phyloP scores from a whole-genome alignment of 2,113 vertebrate genomes.

The Notarius quadriscutis region DNA sequence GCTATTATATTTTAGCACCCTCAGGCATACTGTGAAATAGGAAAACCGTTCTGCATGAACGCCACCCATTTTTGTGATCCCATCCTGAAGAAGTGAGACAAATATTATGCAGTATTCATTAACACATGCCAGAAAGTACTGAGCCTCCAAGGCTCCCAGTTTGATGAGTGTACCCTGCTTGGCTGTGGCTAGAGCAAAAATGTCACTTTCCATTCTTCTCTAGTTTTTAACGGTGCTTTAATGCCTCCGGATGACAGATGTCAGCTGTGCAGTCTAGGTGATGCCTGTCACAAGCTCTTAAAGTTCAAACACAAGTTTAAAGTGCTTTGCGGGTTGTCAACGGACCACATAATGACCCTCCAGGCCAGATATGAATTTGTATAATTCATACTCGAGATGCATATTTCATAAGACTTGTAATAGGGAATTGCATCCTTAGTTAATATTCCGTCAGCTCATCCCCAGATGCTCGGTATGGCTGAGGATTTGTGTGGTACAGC shows the following conservation, averaged over 20 bases:
- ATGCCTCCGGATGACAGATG: conserved; percentile 20
- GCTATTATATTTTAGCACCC: conserved; percentile 10
- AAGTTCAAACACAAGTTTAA: conserved; percentile 45
- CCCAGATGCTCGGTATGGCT: conserved; percentile 22
- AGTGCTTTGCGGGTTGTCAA: conserved; percentile 25
- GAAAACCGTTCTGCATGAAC: background rate
- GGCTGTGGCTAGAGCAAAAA: conserved; percentile 1
- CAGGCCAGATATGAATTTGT: conserved; percentile 36
- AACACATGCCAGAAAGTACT: background rate
- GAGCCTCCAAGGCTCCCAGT: conserved; percentile 14
- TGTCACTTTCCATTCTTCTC: conserved; percentile 41
- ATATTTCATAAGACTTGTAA: conserved; percentile 53
- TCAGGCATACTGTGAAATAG: conserved; percentile 7
- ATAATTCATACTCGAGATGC: conserved; percentile 47
- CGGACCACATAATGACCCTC: conserved; percentile 39
- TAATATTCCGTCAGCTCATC: conserved; percentile 46
- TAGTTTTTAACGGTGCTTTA: conserved; percentile 17
- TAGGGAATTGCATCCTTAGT: conserved; percentile 47
- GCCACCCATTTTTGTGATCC: background rate
- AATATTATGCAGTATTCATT: conserved; percentile 34
- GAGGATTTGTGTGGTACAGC: background rate
- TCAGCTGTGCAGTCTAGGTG: conserved; percentile 35
- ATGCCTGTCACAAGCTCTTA: conserved; percentile 22
- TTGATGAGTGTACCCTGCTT: conserved; percentile 19
- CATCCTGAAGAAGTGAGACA: conserved; percentile 11